Evolutionary conservation across 1,140 invertebrate genomes (phyloP), one percentile per base, ranked within the genome.

Genomic region (Propsilocerus akamusi): DNA sequence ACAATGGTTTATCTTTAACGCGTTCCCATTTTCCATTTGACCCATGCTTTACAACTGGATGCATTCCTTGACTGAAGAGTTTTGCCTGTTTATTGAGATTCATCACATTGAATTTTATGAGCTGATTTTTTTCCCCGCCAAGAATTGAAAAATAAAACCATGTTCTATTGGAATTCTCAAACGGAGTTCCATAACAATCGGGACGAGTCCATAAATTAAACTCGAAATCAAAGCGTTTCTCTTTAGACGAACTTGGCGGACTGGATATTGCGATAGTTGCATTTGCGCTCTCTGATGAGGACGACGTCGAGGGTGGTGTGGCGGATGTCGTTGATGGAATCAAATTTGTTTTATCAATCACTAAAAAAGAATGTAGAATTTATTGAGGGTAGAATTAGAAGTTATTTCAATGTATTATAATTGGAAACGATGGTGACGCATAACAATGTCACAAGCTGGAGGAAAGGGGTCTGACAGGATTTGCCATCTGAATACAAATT

Each of bases 141-240:
- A 58, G 48, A 55, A 62, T 50, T 47, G 12, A n/a, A 26, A 28
- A 30, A 24, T 41, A 24, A 4, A 51, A 22, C 25, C 10, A 23
- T n/a, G 11, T 23, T 53, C 87, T 74, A 61, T 92, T 92, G 20
- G 78, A 80, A 72, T 92, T 94, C 67, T 92, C 85, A 75, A 78
- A 92, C 58, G 83, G 78, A 10, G 87, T 91, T 25, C 84, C 88
- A 53, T 74, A 76, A 71, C 87, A 91, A 64, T 94, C 91, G 3
- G 86, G 86, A 54, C 78, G 78, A 2, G 89, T 93, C 89, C 89
- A 94, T 20, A 93, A 63, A 67, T 92, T 88, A 61, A 89, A 90
- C 65, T 92, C 88, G 70, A 78, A 78, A 58, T 87, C 80, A 23
- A 72, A 70, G 37, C 61, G 58, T 32, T 74, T 71, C 26, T 57